Percentiles rank a stretch among this genome's conserved stretches.
Conservation (phyloP, 2,888 invertebrate genomes). For the Ashinkailepas kermadecensis region DNA sequence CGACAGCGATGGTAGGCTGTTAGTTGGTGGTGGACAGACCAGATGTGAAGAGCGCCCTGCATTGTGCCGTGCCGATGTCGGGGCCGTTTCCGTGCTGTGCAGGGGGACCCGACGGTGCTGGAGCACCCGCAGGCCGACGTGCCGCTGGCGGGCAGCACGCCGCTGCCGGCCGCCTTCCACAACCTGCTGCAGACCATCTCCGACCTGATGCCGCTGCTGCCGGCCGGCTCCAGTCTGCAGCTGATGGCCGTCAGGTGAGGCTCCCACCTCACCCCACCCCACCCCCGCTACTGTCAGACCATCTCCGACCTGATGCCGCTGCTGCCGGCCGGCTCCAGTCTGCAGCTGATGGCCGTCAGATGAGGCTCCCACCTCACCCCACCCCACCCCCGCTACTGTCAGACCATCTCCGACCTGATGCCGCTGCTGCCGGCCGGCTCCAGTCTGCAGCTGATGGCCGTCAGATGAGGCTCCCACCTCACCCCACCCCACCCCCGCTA, state of each 20-base stretch:
- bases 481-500: no score
- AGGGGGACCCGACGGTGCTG: conserved; percentile 36
- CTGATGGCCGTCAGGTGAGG: conserved; percentile 65
- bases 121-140: conserved; percentile 75
- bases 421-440: conserved; percentile 58
- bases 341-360: conserved; percentile 77
- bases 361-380: not conserved
- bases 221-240: conserved; percentile 76
- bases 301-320: conserved; percentile 85
- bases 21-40: no score
- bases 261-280: no score
- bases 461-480: conserved; percentile 40
- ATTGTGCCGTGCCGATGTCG: no score
- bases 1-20: no score
- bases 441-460: conserved; percentile 80
- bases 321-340: conserved; percentile 74
- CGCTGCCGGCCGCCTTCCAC: conserved; percentile 46
- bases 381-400: no score
- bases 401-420: conserved; percentile 44
- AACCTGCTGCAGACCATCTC: conserved; percentile 59
- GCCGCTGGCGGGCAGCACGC: conserved; percentile 58
- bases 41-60: no score
- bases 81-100: not conserved
- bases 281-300: conserved; percentile 45
- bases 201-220: conserved; percentile 79